Conservation (phyloP, 2,888 invertebrate genomes). For the Chrysolina oricalcia region DNA sequence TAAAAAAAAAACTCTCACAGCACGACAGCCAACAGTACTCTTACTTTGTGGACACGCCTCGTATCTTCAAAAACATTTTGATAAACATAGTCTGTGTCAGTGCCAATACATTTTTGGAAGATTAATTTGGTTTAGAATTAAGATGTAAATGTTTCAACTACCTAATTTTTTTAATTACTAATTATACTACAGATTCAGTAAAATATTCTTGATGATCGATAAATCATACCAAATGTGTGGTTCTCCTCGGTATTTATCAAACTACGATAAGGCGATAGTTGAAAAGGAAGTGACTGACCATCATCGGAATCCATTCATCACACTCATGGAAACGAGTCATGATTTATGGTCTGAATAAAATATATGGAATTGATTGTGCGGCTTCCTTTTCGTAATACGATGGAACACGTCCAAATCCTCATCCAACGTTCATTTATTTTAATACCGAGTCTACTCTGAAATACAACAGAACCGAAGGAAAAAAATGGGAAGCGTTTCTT, state of each 20-base stretch:
- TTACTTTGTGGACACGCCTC: no score
- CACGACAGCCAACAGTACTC: no score
- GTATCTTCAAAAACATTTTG: no score
- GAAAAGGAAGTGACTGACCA: background rate
- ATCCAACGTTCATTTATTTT: background rate
- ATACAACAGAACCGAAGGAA: background rate
- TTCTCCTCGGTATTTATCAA: background rate
- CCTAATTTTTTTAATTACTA: no score
- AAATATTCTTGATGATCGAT: no score
- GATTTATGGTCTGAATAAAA: background rate
- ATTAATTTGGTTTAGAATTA: no score
- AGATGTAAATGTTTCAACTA: no score
- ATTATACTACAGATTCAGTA: no score
- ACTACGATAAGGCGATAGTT: background rate
- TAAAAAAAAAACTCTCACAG: no score
- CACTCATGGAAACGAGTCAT: background rate
- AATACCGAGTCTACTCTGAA: background rate
- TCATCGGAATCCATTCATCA: background rate
- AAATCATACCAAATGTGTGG: background rate
- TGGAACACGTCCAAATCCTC: background rate
- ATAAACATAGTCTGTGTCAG: no score
- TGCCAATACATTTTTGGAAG: no score
- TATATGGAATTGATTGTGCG: background rate
- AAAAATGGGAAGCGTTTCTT: background rate
- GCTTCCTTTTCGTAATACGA: background rate